Base-by-base conservation (phyloP, 1,140 invertebrate genomes). In the Microvelia longipes region DNA sequence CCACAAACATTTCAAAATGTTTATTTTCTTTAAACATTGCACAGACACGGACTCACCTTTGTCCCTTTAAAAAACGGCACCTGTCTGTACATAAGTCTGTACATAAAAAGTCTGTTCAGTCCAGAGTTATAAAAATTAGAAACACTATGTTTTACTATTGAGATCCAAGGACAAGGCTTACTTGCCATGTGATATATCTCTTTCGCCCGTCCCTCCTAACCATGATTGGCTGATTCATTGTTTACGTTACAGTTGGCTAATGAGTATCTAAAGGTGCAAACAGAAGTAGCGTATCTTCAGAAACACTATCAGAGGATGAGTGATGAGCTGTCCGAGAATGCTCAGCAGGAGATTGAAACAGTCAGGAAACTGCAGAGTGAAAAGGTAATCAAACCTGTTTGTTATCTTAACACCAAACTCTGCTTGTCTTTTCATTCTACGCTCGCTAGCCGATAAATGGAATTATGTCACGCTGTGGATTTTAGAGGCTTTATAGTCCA, bases 221-320 rank as follows among this genome's bases (percentile, higher is more conserved):
- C n/a, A n/a, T n/a, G n/a, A n/a, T n/a, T n/a, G n/a, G n/a, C n/a
- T n/a, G n/a, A n/a, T n/a, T n/a, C n/a, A n/a, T n/a, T n/a, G n/a
- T n/a, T n/a, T n/a, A n/a, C n/a, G n/a, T n/a, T n/a, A n/a, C 79
- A 89, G 88, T 72, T 83, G 69, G 82, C 82, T 15, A 74, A 81
- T 67, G 78, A 83, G 70, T 82, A 82, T 74, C 71, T 83, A n/a
- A 78, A 80, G 70, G 84, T 90, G 64, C 87, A 91, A 79, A 89
- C 88, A 50, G 88, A 92, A 79, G 83, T 91, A 69, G 86, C 86
- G 1, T 84, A 88, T 71, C 79, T 90, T 66, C 82, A 84, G 61
- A 86, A 88, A 75, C 82, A 85, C 74, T 89, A 86, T 77, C 83
- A 85, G 73, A 83, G 88, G 73, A 79, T 92, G 69, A 77, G 84